These are phyloP conservation scores for Scalopus aquaticus DNA, from an alignment of 2,113 vertebrate genomes.

Conservation along the genomic window DNA sequence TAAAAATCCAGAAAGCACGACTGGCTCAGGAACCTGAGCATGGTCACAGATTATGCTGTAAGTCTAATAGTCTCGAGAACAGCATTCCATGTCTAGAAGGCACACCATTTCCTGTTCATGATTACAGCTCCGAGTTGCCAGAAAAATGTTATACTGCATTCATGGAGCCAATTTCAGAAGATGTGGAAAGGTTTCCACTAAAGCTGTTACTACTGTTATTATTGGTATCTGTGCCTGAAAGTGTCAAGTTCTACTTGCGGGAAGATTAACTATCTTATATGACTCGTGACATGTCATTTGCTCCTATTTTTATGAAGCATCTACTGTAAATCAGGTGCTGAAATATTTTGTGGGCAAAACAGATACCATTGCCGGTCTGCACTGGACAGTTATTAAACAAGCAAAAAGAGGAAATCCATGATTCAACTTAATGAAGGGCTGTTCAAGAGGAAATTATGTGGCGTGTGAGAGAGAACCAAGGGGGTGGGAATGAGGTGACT, in stretches of 20 bases:
- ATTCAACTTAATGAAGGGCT: not conserved
- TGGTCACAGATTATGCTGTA: not conserved
- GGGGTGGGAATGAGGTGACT: not conserved
- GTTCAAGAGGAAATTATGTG: not conserved
- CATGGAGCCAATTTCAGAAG: slow-evolving; percentile 11
- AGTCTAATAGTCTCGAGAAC: not conserved
- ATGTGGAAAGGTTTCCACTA: not conserved
- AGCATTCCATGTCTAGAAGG: not conserved
- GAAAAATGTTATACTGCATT: not conserved
- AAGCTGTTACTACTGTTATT: not conserved
- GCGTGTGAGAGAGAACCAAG: not conserved
- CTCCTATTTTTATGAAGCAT: not conserved
- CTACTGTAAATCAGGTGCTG: not conserved
- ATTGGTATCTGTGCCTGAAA: not conserved
- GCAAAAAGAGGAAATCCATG: not conserved
- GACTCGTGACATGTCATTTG: not conserved
- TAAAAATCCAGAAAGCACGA: not conserved
- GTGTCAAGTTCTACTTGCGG: not conserved
- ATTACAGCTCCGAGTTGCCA: not conserved
- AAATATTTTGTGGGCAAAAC: not conserved
- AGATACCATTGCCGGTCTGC: too few species aligned
- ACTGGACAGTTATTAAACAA: not conserved
- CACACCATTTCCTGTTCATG: not conserved
- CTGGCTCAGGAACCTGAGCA: not conserved
- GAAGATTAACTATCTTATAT: not conserved